Evolutionary conservation across 2,113 vertebrate species (phyloP).

Genomic region (Panthera uncia): DNA sequence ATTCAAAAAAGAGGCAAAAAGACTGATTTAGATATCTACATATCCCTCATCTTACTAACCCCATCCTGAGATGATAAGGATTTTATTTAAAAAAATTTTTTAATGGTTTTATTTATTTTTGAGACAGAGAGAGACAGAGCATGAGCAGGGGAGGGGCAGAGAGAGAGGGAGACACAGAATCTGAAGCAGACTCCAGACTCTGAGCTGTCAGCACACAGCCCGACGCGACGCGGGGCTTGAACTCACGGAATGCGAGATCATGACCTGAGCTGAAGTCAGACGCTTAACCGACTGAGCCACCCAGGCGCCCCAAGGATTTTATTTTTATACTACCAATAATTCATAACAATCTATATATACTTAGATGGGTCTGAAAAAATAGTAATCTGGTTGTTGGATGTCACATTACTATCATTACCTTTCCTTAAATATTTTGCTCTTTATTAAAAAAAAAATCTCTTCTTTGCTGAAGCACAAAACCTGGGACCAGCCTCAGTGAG

Average conservation of each 20-base stretch:
- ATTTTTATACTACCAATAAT: not conserved
- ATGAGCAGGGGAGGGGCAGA: too few relatives aligned
- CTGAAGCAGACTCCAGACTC: too few relatives aligned
- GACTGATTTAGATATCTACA: not conserved
- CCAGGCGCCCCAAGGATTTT: not conserved
- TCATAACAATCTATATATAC: not conserved
- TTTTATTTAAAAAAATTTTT: not conserved
- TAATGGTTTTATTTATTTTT: too few relatives aligned
- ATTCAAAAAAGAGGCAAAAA: not conserved
- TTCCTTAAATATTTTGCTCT: not conserved
- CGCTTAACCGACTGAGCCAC: too few relatives aligned
- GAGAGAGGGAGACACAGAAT: too few relatives aligned
- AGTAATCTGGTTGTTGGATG: not conserved
- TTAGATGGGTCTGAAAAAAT: not conserved
- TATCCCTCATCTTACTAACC: not conserved
- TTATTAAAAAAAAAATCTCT: not conserved
- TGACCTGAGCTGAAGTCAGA: too few relatives aligned
- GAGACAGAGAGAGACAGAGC: too few relatives aligned
- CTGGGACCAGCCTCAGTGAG: not conserved
- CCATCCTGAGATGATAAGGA: not conserved
- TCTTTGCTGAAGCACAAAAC: not conserved
- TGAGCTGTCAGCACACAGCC: too few relatives aligned
- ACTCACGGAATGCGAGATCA: fast-evolving
- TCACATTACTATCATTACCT: not conserved
- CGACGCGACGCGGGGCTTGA: too few relatives aligned